phyloP scores from a whole-genome alignment of 2,888 invertebrate species.

The Melieria crassipennis region DNA sequence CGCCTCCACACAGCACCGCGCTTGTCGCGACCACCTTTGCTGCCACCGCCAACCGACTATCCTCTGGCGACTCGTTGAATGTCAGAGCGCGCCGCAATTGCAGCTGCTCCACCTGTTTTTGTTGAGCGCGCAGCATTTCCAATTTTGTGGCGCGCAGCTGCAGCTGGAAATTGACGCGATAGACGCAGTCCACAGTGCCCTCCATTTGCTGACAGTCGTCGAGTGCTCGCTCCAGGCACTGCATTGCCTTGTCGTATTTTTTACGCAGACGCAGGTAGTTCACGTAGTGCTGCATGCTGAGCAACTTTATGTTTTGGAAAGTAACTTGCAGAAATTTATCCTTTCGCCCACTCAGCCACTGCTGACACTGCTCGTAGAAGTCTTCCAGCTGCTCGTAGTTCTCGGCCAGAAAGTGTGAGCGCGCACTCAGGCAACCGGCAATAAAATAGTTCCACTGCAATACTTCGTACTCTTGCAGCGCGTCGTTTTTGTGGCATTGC shows the following conservation, averaged over 20 bases:
- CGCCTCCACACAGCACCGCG: not conserved
- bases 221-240: constrained; percentile 42
- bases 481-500: constrained; percentile 33
- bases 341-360: constrained; percentile 46
- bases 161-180: constrained; percentile 50
- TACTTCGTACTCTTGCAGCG: constrained; percentile 42
- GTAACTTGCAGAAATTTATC: constrained; percentile 38
- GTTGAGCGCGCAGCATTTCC: constrained; percentile 35
- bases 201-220: constrained; percentile 19
- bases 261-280: constrained; percentile 54
- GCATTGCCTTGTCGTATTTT: constrained; percentile 48
- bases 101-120: constrained; percentile 2
- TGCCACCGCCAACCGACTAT: constrained; percentile 15
- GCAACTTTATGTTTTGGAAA: constrained; percentile 45
- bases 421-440: constrained; percentile 57
- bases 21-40: constrained; percentile 1
- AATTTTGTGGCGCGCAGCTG: constrained; percentile 46
- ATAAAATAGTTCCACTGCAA: constrained; percentile 54
- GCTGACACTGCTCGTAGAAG: constrained; percentile 50
- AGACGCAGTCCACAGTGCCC: constrained; percentile 47
- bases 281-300: constrained; percentile 51
- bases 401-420: constrained; percentile 53
- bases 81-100: constrained; percentile 47
- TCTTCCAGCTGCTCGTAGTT: constrained; percentile 50
- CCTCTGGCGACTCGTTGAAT: constrained; percentile 49